Conservation (phyloP, 2,888 invertebrate species). For the Acleris cristana region DNA sequence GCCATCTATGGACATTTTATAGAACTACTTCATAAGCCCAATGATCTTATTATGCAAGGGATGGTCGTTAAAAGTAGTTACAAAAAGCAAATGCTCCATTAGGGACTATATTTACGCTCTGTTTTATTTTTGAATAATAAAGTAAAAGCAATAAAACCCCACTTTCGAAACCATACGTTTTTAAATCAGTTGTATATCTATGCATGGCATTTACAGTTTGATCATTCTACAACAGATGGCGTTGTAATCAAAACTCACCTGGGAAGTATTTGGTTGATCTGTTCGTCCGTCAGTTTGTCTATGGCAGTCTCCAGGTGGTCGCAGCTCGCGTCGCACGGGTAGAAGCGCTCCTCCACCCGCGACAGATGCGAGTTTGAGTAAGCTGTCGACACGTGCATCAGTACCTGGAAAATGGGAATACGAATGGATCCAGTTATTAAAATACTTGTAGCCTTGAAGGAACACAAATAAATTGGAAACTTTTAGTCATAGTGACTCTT, state of each 20-base stretch:
- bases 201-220: background rate
- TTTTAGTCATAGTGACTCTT: no score
- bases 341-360: slow-evolving; percentile 86
- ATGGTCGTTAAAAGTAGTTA: no score
- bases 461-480: no score
- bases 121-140: no score
- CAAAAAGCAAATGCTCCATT: no score
- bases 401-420: slow-evolving; percentile 70
- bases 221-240: background rate
- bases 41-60: no score
- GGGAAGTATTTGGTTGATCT: slow-evolving; percentile 75
- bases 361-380: slow-evolving; percentile 88
- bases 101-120: no score
- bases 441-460: no score
- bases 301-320: slow-evolving; percentile 76
- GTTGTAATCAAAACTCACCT: slow-evolving; percentile 73
- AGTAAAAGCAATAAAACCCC: background rate
- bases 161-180: background rate
- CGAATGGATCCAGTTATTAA: no score
- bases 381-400: slow-evolving; percentile 92
- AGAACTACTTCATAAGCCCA: background rate
- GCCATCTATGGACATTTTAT: background rate
- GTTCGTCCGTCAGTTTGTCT: slow-evolving; percentile 75
- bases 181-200: background rate
- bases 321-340: slow-evolving; percentile 80